These are phyloP conservation scores for Parasteatoda tepidariorum DNA, from an alignment of 1,140 invertebrate genomes.

Conservation along the genomic window DNA sequence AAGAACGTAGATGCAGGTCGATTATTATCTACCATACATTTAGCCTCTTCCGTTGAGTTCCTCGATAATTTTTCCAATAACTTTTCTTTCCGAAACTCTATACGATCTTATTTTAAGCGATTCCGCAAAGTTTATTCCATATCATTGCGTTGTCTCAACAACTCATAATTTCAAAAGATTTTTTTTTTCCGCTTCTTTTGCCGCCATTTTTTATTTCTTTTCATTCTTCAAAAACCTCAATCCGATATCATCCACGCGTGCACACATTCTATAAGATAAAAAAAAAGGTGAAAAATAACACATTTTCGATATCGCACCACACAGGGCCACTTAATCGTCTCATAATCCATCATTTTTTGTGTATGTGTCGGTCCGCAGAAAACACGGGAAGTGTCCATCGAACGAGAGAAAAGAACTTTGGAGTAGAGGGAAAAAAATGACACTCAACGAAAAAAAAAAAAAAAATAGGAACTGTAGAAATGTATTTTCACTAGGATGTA, in stretches of 20 bases:
- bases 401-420: neutral
- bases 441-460: neutral
- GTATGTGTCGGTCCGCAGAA: slow-evolving; percentile 8
- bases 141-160: neutral
- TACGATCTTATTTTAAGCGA: neutral
- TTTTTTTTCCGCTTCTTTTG: neutral
- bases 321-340: slow-evolving; percentile 35
- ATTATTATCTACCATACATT: neutral
- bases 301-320: slow-evolving; percentile 22
- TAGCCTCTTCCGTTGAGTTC: neutral
- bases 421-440: neutral
- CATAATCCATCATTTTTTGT: slow-evolving; percentile 55
- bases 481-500: slow-evolving; percentile 44
- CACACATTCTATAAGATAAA: neutral
- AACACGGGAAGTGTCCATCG: slow-evolving; percentile 27
- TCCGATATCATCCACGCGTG: neutral
- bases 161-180: slow-evolving; percentile 6
- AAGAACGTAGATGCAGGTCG: neutral
- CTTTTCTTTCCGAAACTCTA: neutral
- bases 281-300: slow-evolving; percentile 47
- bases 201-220: neutral
- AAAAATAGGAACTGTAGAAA: slow-evolving; percentile 37
- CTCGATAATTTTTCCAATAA: neutral
- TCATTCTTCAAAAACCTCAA: neutral
- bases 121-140: slow-evolving; percentile 13